phyloP scores from a whole-genome alignment of 1,140 invertebrate species.

The Bombyx mandarina region DNA sequence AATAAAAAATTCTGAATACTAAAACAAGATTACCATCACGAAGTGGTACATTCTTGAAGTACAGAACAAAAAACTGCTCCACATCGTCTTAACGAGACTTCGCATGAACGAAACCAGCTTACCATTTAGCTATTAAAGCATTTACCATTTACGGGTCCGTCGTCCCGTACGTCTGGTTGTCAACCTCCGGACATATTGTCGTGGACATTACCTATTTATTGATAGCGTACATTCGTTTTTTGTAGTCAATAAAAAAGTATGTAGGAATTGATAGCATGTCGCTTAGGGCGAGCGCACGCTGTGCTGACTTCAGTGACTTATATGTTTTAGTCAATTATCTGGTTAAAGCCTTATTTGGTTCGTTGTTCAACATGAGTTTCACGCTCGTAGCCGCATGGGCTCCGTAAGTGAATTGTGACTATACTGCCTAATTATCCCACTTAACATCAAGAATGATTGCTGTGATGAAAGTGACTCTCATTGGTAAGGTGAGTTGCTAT shows the following conservation, averaged over 20 bases:
- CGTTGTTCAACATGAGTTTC: too few species aligned
- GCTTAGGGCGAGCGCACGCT: constrained; percentile 4
- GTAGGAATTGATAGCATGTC: constrained; percentile 4
- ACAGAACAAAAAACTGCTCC: background rate
- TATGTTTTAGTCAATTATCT: constrained; percentile 3
- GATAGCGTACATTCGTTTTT: constrained; percentile 8
- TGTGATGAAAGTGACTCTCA: too few species aligned
- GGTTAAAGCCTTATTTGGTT: too few species aligned
- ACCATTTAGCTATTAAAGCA: constrained; percentile 3
- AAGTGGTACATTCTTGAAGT: too few species aligned
- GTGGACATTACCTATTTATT: constrained; percentile 12
- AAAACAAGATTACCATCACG: too few species aligned
- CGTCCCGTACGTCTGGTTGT: constrained; percentile 10
- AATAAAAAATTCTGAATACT: too few species aligned
- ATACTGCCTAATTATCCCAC: too few species aligned
- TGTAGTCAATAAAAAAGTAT: constrained; percentile 11
- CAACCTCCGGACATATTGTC: constrained; percentile 17
- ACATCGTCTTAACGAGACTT: background rate
- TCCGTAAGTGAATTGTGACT: too few species aligned
- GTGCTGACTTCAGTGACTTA: background rate
- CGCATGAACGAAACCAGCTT: background rate
- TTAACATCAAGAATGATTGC: too few species aligned
- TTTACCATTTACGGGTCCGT: constrained; percentile 8
- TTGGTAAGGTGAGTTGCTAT: too few species aligned
- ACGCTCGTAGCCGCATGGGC: too few species aligned